Evolutionary conservation across 1,140 invertebrate species (phyloP).

Genomic region (Monomorium pharaonis): DNA sequence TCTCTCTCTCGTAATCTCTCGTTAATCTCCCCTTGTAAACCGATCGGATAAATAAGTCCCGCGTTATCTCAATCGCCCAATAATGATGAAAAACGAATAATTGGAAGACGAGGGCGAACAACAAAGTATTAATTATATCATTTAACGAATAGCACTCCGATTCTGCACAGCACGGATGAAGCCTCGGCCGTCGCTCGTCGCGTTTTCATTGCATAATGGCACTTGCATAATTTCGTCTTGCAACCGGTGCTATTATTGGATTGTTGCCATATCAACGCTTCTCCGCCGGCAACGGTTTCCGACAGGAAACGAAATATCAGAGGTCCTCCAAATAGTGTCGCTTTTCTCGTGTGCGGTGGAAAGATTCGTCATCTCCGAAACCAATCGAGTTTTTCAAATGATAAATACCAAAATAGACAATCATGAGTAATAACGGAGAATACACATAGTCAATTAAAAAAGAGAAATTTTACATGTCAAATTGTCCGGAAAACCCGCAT

Average conservation of each 20-base stretch:
- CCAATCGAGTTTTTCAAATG: not conserved
- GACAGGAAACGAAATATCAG: not conserved
- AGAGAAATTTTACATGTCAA: too few relatives aligned
- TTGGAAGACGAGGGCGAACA: not conserved
- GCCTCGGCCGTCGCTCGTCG: not conserved
- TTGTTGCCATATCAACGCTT: not conserved
- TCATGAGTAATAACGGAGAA: not conserved
- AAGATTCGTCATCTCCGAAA: not conserved
- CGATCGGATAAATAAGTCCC: not conserved
- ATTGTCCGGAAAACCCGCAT: not conserved
- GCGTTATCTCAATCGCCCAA: constrained; percentile 1
- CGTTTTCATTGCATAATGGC: not conserved
- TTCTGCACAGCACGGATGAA: not conserved
- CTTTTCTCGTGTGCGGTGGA: not conserved
- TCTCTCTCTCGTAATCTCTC: constrained; percentile 44
- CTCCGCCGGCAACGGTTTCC: not conserved
- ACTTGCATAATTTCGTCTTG: not conserved
- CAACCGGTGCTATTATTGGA: not conserved
- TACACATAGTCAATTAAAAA: not conserved
- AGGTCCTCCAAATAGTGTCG: not conserved
- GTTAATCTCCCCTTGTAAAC: constrained; percentile 48
- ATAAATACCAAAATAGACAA: not conserved
- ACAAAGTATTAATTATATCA: not conserved
- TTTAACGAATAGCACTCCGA: not conserved
- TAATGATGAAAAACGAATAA: not conserved